These are phyloP conservation scores for Sminthopsis crassicaudata DNA, from an alignment of 2,113 vertebrate species.

Conservation along the genomic window DNA sequence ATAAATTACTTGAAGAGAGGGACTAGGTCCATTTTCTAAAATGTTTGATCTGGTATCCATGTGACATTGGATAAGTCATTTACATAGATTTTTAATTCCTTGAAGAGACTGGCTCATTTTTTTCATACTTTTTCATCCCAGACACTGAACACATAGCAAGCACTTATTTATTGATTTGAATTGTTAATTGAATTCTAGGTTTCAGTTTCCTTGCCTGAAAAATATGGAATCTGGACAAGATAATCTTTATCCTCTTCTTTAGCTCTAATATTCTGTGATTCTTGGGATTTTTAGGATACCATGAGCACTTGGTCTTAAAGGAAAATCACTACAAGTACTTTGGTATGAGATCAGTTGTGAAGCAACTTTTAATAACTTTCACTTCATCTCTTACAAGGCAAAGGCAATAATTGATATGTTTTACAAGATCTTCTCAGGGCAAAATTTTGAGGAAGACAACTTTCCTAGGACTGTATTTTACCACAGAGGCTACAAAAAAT, in stretches of 20 bases:
- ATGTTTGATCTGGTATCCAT: neutral
- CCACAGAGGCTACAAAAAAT: neutral
- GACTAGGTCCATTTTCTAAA: neutral
- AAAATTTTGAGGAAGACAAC: slow-evolving; percentile 14
- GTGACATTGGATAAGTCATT: neutral
- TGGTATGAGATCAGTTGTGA: neutral
- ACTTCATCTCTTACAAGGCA: neutral
- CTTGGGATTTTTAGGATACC: neutral
- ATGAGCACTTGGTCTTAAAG: neutral
- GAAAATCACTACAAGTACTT: neutral
- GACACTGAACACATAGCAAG: neutral
- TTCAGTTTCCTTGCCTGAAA: neutral
- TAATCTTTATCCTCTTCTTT: neutral
- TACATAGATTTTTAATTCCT: neutral
- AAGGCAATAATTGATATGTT: neutral
- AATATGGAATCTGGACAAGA: neutral
- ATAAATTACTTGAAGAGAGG: neutral
- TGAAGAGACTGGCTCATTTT: neutral
- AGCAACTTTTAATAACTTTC: neutral
- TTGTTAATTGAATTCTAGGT: neutral
- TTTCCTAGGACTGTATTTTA: neutral
- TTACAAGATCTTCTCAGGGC: neutral
- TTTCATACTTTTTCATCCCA: neutral
- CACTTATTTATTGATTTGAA: neutral
- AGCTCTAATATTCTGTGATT: neutral